Evolutionary conservation across 2,797 vertebrate species (phyloP).

Genomic region (Harpagifer antarcticus): DNA sequence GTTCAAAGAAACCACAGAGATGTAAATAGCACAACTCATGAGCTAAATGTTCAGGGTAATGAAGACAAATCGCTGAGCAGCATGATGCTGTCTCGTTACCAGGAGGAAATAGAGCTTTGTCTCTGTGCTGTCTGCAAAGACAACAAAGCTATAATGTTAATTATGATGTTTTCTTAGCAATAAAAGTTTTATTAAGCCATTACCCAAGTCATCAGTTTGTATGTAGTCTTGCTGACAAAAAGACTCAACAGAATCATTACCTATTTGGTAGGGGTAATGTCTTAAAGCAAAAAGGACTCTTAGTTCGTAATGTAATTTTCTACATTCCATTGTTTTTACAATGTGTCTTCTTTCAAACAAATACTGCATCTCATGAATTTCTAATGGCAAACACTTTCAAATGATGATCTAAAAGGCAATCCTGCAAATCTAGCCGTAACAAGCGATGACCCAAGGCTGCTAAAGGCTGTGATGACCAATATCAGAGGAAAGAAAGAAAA

Average conservation of each 20-base stretch:
- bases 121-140: constrained; percentile 9
- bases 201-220: constrained; percentile 3
- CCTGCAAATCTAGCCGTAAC: neutral
- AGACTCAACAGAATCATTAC: too few species aligned
- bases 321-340: neutral
- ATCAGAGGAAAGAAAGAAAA: neutral
- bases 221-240: too few species aligned
- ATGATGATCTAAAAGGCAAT: neutral
- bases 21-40: constrained; percentile 16
- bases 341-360: neutral
- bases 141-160: constrained; percentile 15
- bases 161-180: constrained; percentile 7
- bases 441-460: neutral
- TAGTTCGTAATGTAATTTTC: neutral
- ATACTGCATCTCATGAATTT: neutral
- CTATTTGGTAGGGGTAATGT: too few species aligned
- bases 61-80: constrained; percentile 21
- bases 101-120: constrained; percentile 8
- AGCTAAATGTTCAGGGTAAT: constrained; percentile 19
- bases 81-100: constrained; percentile 29
- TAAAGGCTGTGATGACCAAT: neutral
- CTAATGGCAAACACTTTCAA: neutral
- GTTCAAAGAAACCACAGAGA: constrained; percentile 20
- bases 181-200: constrained; percentile 4
- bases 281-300: neutral